Conservation (phyloP, 2,888 invertebrate species). For the Spatulosminthurus flaviceps region DNA sequence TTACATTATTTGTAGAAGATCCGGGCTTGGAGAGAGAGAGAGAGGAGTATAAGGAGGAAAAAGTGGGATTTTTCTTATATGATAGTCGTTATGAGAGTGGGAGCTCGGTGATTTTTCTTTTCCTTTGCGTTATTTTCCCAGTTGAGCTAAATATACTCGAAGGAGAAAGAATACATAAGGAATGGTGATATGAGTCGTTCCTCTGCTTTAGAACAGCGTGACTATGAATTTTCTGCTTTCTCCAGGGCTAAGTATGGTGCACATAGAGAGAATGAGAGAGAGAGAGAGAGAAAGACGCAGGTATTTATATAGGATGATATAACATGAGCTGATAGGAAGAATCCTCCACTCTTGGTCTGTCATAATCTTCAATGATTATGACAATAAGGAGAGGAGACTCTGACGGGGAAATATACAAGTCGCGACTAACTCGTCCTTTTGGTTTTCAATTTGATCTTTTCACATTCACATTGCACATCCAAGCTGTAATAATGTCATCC, state of each 20-base stretch:
- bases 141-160: too few relatives aligned
- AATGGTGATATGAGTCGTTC: too few relatives aligned
- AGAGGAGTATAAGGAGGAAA: neutral
- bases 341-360: constrained; percentile 43
- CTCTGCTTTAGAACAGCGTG: neutral
- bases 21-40: too few relatives aligned
- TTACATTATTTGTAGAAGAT: constrained; percentile 1
- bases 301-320: constrained; percentile 16
- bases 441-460: constrained; percentile 52
- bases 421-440: constrained; percentile 44
- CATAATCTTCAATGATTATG: constrained; percentile 52
- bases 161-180: too few relatives aligned
- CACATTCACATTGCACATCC: constrained; percentile 45
- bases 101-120: constrained; percentile 31
- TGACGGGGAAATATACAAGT: constrained; percentile 34
- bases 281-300: too few relatives aligned
- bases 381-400: constrained; percentile 46
- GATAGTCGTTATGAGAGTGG: constrained; percentile 23
- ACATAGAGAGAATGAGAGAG: too few relatives aligned
- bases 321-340: constrained; percentile 46
- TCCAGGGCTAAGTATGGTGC: too few relatives aligned
- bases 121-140: neutral
- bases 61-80: neutral
- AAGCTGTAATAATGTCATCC: constrained; percentile 47
- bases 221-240: constrained; percentile 20